phyloP scores from a whole-genome alignment of 2,113 vertebrate genomes.

The Lampris megalopsis region DNA sequence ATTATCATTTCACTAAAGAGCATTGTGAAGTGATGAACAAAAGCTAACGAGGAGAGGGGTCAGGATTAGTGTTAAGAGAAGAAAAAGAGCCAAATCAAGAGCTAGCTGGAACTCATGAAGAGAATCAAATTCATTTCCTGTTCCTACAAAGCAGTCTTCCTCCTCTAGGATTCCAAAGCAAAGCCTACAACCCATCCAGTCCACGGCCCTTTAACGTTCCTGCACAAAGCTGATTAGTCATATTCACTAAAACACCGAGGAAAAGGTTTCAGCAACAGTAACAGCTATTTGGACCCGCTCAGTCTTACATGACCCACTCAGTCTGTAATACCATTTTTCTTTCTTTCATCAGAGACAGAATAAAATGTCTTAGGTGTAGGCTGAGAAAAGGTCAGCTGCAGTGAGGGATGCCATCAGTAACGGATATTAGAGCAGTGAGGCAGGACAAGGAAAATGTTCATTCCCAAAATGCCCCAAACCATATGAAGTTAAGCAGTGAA shows the following conservation, averaged over 20 bases:
- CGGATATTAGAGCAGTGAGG: slow-evolving; percentile 21
- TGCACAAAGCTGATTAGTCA: neutral
- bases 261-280: too few species aligned
- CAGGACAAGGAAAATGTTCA: slow-evolving; percentile 37
- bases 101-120: neutral
- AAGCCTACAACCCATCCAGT: neutral
- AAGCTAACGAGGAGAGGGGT: slow-evolving; percentile 1
- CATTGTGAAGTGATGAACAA: neutral
- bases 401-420: slow-evolving; percentile 10
- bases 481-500: slow-evolving; percentile 20
- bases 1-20: neutral
- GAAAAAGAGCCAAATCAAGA: neutral
- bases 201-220: neutral
- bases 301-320: slow-evolving; percentile 30
- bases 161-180: neutral
- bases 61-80: neutral
- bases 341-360: slow-evolving; percentile 37
- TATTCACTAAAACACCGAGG: too few species aligned
- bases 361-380: slow-evolving; percentile 31
- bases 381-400: slow-evolving; percentile 54
- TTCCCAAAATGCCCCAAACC: slow-evolving; percentile 33
- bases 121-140: too few species aligned
- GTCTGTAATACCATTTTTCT: slow-evolving; percentile 24
- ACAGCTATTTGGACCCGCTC: too few species aligned
- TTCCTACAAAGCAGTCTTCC: neutral